Evolutionary conservation across 1,140 invertebrate genomes (phyloP).

Genomic region (Hormaphis cornu): DNA sequence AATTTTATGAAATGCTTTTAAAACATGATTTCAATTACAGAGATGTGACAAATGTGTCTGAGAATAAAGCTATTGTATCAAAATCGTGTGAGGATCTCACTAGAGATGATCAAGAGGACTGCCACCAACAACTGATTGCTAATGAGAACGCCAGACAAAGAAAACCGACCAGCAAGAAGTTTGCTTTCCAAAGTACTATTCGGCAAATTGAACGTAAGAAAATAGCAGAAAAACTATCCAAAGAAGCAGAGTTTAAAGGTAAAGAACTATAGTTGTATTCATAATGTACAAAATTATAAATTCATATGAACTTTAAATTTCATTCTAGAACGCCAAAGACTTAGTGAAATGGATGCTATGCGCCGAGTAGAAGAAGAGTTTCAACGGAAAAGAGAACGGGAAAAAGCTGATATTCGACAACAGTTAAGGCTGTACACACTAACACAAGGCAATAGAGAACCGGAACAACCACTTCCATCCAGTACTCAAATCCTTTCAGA

Average conservation of each 20-base stretch:
- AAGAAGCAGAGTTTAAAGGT: constrained; percentile 60
- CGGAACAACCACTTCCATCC: constrained; percentile 35
- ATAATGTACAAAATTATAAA: background rate
- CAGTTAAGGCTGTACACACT: constrained; percentile 58
- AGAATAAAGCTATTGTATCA: constrained; percentile 30
- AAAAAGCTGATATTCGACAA: constrained; percentile 64
- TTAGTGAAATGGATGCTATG: constrained; percentile 67
- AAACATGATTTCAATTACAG: background rate
- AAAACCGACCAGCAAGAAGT: constrained; percentile 43
- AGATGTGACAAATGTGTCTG: background rate
- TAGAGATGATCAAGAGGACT: constrained; percentile 15
- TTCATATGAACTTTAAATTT: background rate
- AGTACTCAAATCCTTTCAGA: constrained; percentile 44
- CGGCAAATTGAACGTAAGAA: constrained; percentile 62
- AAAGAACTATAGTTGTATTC: background rate
- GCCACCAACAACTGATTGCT: background rate
- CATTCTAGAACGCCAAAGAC: constrained; percentile 53
- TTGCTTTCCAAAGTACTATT: constrained; percentile 73
- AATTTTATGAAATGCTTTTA: background rate
- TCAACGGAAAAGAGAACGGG: constrained; percentile 58
- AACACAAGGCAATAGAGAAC: constrained; percentile 36
- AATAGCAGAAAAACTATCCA: constrained; percentile 61
- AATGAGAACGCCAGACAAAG: background rate
- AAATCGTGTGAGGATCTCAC: constrained; percentile 39
- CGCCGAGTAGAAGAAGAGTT: constrained; percentile 64